These are phyloP conservation scores for Hermodice carunculata DNA, from an alignment of 2,888 invertebrate species.

Conservation along the genomic window DNA sequence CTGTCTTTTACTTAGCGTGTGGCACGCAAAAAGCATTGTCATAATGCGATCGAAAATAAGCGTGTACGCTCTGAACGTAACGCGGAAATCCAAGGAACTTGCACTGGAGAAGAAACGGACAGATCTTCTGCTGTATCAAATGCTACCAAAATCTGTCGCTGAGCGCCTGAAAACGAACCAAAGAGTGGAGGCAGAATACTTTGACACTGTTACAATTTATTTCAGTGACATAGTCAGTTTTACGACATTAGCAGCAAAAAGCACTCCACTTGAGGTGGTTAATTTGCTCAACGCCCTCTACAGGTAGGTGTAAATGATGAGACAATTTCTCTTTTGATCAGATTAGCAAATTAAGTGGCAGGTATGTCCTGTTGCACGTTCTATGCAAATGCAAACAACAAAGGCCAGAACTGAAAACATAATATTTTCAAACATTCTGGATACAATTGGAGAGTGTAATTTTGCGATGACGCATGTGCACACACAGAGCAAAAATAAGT, in stretches of 20 bases:
- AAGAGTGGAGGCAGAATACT: constrained; percentile 11
- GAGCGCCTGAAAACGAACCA: constrained; percentile 1
- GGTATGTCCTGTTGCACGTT: no score
- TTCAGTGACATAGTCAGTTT: constrained; percentile 23
- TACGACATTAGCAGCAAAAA: constrained; percentile 1
- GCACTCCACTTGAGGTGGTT: constrained; percentile 12
- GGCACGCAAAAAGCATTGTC: constrained; percentile 17
- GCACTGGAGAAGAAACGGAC: constrained; percentile 6
- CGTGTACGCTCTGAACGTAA: constrained; percentile 7
- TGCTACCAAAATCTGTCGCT: constrained; percentile 13
- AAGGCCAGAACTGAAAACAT: no score
- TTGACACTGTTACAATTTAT: constrained; percentile 9
- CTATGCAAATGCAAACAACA: no score
- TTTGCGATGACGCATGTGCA: no score
- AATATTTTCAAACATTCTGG: no score
- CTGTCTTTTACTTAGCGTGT: constrained; percentile 15
- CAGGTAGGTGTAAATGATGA: neutral
- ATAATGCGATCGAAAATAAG: constrained; percentile 2
- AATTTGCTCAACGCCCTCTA: constrained; percentile 16
- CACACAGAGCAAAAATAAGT: no score
- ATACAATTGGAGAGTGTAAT: no score
- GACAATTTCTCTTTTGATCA: no score
- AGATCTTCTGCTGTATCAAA: constrained; percentile 16
- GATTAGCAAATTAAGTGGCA: no score
- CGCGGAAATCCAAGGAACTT: constrained; percentile 2